A percentile compares a stretch with the other conserved stretches of the same genome.
Conservation (phyloP, 2,797 vertebrate genomes). For the Manis javanica region DNA sequence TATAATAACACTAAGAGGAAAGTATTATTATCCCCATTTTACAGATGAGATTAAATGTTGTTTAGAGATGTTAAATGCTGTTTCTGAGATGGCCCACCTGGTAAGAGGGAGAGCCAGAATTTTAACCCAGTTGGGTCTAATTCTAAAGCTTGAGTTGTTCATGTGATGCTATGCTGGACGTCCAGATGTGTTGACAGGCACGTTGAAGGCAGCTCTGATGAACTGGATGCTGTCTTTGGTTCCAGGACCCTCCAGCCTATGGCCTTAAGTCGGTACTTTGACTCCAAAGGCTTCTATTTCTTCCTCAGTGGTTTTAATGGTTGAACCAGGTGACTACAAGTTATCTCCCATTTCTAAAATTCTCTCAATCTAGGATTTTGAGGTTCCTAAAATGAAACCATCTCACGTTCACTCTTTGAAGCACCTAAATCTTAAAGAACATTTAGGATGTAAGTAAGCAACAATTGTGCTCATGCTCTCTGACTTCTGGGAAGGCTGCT, state of each 20-base stretch:
- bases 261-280: not conserved
- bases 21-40: not conserved
- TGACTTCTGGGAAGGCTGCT: not conserved
- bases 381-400: slow-evolving; percentile 28
- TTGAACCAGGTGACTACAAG: not conserved
- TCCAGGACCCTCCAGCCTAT: not conserved
- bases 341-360: slow-evolving; percentile 1
- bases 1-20: not conserved
- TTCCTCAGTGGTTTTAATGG: not conserved
- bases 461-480: not conserved
- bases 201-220: not conserved
- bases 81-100: not conserved
- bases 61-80: not conserved
- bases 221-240: not conserved
- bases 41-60: not conserved
- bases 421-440: not conserved
- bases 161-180: not conserved
- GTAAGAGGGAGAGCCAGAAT: not conserved
- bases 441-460: not conserved
- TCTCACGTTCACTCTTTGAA: not conserved
- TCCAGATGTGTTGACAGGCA: not conserved
- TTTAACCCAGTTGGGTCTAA: not conserved
- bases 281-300: not conserved
- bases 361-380: not conserved
- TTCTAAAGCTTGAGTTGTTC: not conserved